phyloP scores from a whole-genome alignment of 2,888 invertebrate species.

The Nomada lathburiana region DNA sequence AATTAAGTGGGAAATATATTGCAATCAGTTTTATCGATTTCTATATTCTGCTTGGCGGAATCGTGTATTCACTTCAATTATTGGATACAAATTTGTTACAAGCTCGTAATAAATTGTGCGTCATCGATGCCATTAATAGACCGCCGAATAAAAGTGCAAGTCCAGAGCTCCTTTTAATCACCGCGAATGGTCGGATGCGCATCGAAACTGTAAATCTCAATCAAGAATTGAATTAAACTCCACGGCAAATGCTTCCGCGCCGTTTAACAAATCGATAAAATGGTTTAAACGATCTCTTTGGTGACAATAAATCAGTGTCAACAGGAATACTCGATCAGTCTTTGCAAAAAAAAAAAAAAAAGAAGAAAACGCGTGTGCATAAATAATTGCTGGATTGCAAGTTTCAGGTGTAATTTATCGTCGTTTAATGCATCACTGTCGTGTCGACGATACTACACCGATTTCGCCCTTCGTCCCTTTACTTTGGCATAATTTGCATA shows the following conservation, averaged over 20 bases:
- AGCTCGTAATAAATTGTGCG: neutral
- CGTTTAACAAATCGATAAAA: constrained; percentile 33
- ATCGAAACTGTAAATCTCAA: neutral
- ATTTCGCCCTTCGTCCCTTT: constrained; percentile 1
- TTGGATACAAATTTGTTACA: neutral
- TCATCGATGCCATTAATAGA: neutral
- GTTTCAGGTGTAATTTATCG: neutral
- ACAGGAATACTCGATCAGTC: neutral
- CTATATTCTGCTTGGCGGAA: no score
- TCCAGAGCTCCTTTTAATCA: neutral
- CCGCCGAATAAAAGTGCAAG: neutral
- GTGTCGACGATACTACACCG: neutral
- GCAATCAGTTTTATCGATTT: no score
- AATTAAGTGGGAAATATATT: no score
- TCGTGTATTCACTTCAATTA: no score
- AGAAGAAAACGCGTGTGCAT: neutral
- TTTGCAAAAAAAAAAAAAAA: neutral
- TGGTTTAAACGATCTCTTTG: constrained; percentile 21
- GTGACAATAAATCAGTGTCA: constrained; percentile 39
- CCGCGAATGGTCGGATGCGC: neutral
- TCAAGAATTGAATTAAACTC: constrained; percentile 11
- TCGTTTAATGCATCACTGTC: constrained; percentile 18
- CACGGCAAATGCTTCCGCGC: neutral
- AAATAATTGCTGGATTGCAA: constrained; percentile 1
- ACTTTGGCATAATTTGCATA: constrained; percentile 33